These are phyloP conservation scores for Stichopus chloronotus DNA, from an alignment of 35 echinoderm and acorn worm genomes.

Conservation along the genomic window DNA sequence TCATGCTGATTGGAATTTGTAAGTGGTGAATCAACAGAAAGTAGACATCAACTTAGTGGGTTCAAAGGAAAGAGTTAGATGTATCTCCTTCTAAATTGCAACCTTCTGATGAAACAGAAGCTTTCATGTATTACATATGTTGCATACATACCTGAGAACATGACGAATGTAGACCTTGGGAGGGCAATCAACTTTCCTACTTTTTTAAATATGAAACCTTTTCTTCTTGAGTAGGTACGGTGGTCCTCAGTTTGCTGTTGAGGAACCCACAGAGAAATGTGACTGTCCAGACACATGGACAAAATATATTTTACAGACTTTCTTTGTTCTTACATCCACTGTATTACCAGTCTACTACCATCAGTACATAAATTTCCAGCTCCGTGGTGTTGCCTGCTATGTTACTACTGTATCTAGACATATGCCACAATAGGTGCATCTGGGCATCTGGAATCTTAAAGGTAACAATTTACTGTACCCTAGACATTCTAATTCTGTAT, in stretches of 20 bases:
- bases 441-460: too few species aligned
- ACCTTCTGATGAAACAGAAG: neutral
- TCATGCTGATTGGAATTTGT: neutral
- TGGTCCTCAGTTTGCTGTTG: conserved; percentile 9
- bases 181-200: conserved; percentile 2
- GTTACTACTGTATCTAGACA: too few species aligned
- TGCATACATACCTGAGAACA: neutral
- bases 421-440: too few species aligned
- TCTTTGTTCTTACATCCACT: too few species aligned
- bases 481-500: too few species aligned
- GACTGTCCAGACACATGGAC: too few species aligned
- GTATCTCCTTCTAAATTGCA: neutral
- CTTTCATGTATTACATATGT: too few species aligned
- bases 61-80: neutral
- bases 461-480: too few species aligned
- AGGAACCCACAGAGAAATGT: neutral
- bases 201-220: conserved; percentile 1
- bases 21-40: neutral
- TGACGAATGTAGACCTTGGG: conserved; percentile 16
- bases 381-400: too few species aligned
- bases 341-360: too few species aligned
- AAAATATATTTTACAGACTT: too few species aligned
- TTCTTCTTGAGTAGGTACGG: neutral
- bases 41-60: neutral
- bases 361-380: too few species aligned